Conservation (phyloP, 2,888 invertebrate species). For the Deroplatys truncata region DNA sequence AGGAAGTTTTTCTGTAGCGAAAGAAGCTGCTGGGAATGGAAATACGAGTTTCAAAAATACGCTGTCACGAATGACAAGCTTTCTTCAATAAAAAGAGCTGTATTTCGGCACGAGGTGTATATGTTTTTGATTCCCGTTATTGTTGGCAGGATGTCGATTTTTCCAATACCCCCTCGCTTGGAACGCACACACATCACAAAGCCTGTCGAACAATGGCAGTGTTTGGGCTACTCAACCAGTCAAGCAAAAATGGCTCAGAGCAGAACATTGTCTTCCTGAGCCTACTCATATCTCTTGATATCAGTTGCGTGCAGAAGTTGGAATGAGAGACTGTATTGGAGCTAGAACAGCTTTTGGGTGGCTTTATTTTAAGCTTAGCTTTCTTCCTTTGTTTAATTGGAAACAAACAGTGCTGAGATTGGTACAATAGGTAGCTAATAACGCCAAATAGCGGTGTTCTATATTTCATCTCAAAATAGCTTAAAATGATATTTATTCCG, state of each 20-base stretch:
- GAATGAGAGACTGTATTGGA: neutral
- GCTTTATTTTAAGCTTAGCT: too few relatives aligned
- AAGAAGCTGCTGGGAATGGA: neutral
- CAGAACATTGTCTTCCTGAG: neutral
- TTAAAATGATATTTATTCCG: too few relatives aligned
- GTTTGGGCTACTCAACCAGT: neutral
- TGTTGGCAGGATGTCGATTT: neutral
- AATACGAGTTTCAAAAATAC: neutral
- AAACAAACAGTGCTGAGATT: too few relatives aligned
- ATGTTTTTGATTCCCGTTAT: neutral
- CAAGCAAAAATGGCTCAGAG: neutral
- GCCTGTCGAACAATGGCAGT: neutral
- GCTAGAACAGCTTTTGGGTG: neutral
- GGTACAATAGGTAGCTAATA: too few relatives aligned
- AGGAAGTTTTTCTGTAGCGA: neutral
- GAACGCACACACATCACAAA: neutral
- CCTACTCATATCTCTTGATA: neutral
- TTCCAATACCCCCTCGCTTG: neutral
- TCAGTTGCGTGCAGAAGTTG: neutral
- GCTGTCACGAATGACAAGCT: neutral
- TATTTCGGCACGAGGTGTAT: neutral
- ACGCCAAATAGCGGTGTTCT: too few relatives aligned
- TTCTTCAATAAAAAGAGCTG: neutral
- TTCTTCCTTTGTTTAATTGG: too few relatives aligned
- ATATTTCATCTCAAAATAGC: too few relatives aligned